A percentile compares a stretch with the other conserved stretches of the same genome.
Conservation (phyloP, 2,888 invertebrate genomes). For the Portevinia maculata region DNA sequence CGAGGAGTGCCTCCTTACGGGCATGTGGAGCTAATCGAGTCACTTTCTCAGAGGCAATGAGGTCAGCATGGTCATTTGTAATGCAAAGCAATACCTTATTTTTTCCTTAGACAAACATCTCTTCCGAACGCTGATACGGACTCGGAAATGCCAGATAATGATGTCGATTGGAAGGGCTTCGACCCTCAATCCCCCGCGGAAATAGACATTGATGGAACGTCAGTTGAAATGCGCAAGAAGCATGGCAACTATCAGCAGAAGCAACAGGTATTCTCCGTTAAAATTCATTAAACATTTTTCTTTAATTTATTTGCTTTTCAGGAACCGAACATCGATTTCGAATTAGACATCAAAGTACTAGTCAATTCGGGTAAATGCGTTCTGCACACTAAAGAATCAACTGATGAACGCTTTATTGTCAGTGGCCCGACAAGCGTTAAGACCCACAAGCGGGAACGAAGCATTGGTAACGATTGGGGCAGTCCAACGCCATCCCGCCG, state of each 20-base stretch:
- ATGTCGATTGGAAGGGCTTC: conserved; percentile 79
- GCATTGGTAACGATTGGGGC: conserved; percentile 83
- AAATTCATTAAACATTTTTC: neutral
- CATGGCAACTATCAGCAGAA: conserved; percentile 80
- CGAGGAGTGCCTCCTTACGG: conserved; percentile 88
- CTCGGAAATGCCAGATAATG: conserved; percentile 85
- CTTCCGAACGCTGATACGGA: conserved; percentile 90
- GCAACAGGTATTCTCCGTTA: conserved; percentile 77
- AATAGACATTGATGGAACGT: conserved; percentile 87
- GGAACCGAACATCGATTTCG: conserved; percentile 97
- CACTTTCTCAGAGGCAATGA: conserved; percentile 82
- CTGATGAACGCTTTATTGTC: conserved; percentile 86
- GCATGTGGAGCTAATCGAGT: conserved; percentile 83
- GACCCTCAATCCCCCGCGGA: conserved; percentile 80
- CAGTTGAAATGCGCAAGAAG: conserved; percentile 86
- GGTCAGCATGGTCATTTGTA: conserved; percentile 58
- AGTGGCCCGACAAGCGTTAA: conserved; percentile 78
- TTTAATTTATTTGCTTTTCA: conserved; percentile 81
- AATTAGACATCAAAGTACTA: conserved; percentile 97
- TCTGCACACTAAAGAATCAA: conserved; percentile 93
- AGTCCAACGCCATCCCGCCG: conserved; percentile 84
- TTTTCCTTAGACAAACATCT: conserved; percentile 87
- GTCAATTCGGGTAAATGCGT: conserved; percentile 99
- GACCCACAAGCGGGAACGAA: conserved; percentile 81
- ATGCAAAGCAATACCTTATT: neutral